Evolutionary conservation across 1,140 invertebrate species (phyloP).

Genomic region (Chionoecetes opilio): DNA sequence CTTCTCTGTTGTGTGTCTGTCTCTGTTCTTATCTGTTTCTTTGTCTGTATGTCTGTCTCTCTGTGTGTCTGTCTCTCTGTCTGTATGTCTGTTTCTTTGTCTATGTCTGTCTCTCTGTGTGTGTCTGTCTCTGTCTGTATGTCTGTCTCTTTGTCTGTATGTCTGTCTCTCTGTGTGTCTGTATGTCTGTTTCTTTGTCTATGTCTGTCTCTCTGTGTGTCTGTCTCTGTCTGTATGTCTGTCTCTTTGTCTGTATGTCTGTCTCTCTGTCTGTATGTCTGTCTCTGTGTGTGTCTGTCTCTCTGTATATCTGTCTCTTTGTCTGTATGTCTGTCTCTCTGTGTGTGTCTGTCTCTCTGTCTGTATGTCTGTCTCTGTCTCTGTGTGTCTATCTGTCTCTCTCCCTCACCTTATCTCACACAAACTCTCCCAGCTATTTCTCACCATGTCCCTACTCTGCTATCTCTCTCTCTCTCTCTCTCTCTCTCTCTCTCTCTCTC

Average conservation of each 20-base stretch:
- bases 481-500: not conserved
- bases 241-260: not conserved
- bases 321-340: not conserved
- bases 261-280: too few species aligned
- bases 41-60: too few species aligned
- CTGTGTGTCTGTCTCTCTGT: too few species aligned
- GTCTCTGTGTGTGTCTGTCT: too few species aligned
- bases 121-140: not conserved
- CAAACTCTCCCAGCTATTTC: not conserved
- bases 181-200: too few species aligned
- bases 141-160: too few species aligned
- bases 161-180: too few species aligned
- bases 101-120: not conserved
- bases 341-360: not conserved
- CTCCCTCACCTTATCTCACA: too few species aligned
- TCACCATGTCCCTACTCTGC: not conserved
- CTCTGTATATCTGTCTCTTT: not conserved
- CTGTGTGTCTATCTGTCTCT: too few species aligned
- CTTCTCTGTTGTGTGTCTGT: not conserved
- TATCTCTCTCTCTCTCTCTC: not conserved
- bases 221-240: not conserved
- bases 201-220: not conserved
- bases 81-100: not conserved
- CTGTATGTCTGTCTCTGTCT: too few species aligned
- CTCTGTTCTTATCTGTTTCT: not conserved